These are phyloP conservation scores for Hypotaenidia okinawae DNA, from an alignment of 2,797 vertebrate species.

Conservation along the genomic window DNA sequence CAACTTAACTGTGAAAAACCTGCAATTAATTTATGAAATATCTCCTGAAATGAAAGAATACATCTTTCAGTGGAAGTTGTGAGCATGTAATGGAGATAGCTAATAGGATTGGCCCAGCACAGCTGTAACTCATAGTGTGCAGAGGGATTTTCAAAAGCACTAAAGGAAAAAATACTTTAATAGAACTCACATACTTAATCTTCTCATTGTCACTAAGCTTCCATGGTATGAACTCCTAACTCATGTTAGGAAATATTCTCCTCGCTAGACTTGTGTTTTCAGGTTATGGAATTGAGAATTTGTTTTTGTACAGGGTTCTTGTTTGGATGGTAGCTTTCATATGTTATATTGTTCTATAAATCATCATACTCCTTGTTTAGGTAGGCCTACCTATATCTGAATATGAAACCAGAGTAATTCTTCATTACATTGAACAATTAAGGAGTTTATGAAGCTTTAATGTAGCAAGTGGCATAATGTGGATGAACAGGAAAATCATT, in stretches of 20 bases:
- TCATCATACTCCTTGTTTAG: background rate
- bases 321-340: background rate
- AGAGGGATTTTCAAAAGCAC: slow-evolving; percentile 43
- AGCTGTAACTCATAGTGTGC: slow-evolving; percentile 1
- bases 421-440: background rate
- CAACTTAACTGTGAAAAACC: background rate
- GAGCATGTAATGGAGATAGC: background rate
- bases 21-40: slow-evolving; percentile 5
- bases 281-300: background rate
- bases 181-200: slow-evolving; percentile 29
- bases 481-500: background rate
- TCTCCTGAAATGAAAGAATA: background rate
- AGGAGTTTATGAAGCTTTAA: background rate
- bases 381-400: background rate
- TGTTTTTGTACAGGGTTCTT: background rate
- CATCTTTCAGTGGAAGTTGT: background rate
- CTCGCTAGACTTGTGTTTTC: background rate
- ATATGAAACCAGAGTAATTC: background rate
- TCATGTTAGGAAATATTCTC: background rate
- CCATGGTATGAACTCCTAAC: background rate
- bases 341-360: fast-evolving
- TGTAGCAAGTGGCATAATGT: background rate
- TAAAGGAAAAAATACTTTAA: slow-evolving; percentile 28
- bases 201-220: slow-evolving; percentile 39
- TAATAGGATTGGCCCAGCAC: slow-evolving; percentile 16